These are phyloP conservation scores for Drosophila nikananu DNA, from an alignment of 1,140 invertebrate genomes.

Conservation along the genomic window DNA sequence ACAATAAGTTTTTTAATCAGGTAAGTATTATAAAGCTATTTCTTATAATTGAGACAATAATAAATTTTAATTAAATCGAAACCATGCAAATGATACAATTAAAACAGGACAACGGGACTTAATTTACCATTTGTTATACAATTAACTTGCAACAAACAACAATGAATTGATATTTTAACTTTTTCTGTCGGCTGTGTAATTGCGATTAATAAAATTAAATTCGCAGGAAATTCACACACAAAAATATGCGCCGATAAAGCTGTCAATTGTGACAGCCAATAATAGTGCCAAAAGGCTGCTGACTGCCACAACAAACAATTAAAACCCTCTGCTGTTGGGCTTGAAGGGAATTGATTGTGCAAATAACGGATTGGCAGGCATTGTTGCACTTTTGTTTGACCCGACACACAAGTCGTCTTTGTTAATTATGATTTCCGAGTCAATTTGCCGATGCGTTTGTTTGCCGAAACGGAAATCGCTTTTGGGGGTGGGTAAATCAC, in stretches of 20 bases:
- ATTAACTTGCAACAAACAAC: conserved; percentile 3
- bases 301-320: conserved; percentile 1
- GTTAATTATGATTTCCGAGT: conserved; percentile 67
- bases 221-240: conserved; percentile 28
- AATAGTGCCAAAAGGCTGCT: conserved; percentile 2
- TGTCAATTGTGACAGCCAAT: conserved; percentile 26
- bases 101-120: background rate
- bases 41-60: background rate
- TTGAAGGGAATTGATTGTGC: conserved; percentile 39
- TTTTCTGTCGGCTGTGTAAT: background rate
- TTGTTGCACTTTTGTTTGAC: conserved; percentile 56
- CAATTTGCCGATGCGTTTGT: conserved; percentile 43
- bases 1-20: background rate
- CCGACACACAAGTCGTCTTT: conserved; percentile 29
- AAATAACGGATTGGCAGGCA: conserved; percentile 2
- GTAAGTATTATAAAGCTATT: background rate
- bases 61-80: background rate
- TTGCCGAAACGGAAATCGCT: conserved; percentile 32
- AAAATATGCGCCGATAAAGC: conserved; percentile 17
- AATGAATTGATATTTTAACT: background rate
- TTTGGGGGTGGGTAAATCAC: conserved; percentile 27
- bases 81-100: background rate
- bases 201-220: conserved; percentile 13
- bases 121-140: background rate
- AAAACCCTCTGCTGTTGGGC: conserved; percentile 11